A percentile compares a stretch with the other conserved stretches of the same genome.
Evolutionary conservation across 2,113 vertebrate genomes (phyloP).

Genomic region (Paralichthys olivaceus): DNA sequence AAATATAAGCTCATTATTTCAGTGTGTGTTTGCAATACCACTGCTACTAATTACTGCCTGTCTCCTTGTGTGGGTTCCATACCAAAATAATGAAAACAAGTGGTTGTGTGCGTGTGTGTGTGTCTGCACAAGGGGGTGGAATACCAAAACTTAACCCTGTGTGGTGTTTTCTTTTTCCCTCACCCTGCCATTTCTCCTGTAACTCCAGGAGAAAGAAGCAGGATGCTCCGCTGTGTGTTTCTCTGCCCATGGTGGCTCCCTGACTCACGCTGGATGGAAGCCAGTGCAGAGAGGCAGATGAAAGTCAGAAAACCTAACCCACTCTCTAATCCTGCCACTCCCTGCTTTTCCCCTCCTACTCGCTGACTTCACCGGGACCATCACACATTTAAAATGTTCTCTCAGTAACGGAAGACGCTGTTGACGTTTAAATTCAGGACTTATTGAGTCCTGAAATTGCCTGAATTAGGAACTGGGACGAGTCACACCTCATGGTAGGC

Average conservation of each 20-base stretch:
- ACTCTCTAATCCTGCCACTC: conserved; percentile 56
- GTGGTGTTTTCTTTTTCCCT: not conserved
- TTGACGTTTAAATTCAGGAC: conserved; percentile 7
- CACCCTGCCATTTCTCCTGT: not conserved
- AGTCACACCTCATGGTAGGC: not conserved
- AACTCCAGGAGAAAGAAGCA: conserved; percentile 6
- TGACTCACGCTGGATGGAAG: conserved; percentile 54
- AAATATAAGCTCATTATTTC: not conserved
- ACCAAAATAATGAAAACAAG: conserved; percentile 27
- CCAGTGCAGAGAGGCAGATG: conserved; percentile 43
- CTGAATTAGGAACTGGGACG: conserved; percentile 2
- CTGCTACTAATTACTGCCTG: conserved; percentile 7
- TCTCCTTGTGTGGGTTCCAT: conserved; percentile 12
- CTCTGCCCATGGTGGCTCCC: conserved; percentile 13
- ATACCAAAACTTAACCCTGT: conserved; percentile 4
- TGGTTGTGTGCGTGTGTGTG: not conserved
- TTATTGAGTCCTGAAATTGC: not conserved
- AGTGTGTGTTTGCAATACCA: not conserved
- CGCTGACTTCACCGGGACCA: conserved; percentile 8
- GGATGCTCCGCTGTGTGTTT: conserved; percentile 35
- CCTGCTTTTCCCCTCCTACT: conserved; percentile 49
- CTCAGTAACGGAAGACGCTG: not conserved
- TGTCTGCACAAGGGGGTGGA: not conserved
- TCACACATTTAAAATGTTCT: conserved; percentile 16
- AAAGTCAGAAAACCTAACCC: conserved; percentile 58